Conservation (phyloP, 2,888 invertebrate species). For the Chloroclystis v-ata region DNA sequence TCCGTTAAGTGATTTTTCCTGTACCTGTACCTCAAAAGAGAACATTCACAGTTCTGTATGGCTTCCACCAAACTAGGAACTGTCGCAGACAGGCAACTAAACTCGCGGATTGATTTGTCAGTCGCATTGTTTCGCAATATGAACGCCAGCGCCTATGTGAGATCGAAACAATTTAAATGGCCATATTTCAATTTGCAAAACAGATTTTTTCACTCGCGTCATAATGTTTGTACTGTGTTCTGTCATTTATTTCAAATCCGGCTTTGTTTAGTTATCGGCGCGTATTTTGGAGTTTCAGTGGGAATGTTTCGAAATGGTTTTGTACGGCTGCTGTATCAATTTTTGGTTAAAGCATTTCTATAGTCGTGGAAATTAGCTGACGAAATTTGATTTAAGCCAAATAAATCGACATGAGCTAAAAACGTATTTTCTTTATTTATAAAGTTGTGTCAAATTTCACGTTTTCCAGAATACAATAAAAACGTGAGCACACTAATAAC, state of each 20-base stretch:
- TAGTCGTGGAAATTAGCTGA: too few species aligned
- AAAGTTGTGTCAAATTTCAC: too few species aligned
- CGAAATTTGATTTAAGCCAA: too few species aligned
- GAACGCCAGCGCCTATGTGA: slow-evolving; percentile 22
- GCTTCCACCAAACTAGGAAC: slow-evolving; percentile 29
- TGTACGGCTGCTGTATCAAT: not conserved
- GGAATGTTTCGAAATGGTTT: not conserved
- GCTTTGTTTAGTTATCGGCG: slow-evolving; percentile 2
- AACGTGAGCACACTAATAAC: too few species aligned
- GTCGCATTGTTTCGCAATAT: slow-evolving; percentile 43
- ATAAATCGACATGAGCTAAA: too few species aligned
- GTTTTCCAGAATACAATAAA: too few species aligned
- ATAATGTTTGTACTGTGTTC: slow-evolving; percentile 15
- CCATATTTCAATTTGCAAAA: slow-evolving; percentile 25
- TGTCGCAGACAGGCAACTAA: slow-evolving; percentile 44
- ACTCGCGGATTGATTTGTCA: slow-evolving; percentile 55
- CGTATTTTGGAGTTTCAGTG: not conserved
- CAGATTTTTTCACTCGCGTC: slow-evolving; percentile 19
- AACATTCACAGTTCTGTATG: too few species aligned
- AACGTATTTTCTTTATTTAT: too few species aligned
- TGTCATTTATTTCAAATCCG: slow-evolving; percentile 18
- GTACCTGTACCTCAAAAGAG: too few species aligned
- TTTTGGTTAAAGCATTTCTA: not conserved
- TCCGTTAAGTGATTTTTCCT: too few species aligned
- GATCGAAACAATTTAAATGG: slow-evolving; percentile 27